Percentiles rank a stretch among this genome's conserved stretches.
These are phyloP conservation scores for Danaus chrysippus DNA, from an alignment of 2,888 invertebrate species.

Conservation along the genomic window DNA sequence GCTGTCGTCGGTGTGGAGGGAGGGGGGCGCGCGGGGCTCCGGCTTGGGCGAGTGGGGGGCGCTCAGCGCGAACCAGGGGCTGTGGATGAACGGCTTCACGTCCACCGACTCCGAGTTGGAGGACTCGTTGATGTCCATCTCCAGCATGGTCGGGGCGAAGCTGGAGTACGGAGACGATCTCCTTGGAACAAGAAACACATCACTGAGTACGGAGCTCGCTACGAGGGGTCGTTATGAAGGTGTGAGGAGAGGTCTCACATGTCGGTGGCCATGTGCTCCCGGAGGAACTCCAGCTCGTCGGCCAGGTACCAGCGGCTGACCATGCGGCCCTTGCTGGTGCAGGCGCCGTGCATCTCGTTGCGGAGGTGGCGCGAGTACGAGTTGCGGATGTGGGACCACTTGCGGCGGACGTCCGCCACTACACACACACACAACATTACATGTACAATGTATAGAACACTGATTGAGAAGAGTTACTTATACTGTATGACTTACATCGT, in stretches of 20 bases:
- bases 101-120: slow-evolving; percentile 34
- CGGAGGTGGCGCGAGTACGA: slow-evolving; percentile 73
- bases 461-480: background rate
- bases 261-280: slow-evolving; percentile 73
- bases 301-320: slow-evolving; percentile 72
- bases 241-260: slow-evolving; percentile 45
- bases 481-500: background rate
- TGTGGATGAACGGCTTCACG: slow-evolving; percentile 41
- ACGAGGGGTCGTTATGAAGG: no score
- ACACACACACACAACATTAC: slow-evolving; percentile 13
- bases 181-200: slow-evolving; percentile 31
- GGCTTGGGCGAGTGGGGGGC: slow-evolving; percentile 16
- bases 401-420: slow-evolving; percentile 70
- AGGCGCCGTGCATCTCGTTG: slow-evolving; percentile 69
- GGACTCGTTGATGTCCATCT: slow-evolving; percentile 36
- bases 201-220: no score
- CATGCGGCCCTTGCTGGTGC: slow-evolving; percentile 66
- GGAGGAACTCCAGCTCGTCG: slow-evolving; percentile 67
- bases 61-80: slow-evolving; percentile 40
- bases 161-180: slow-evolving; percentile 46
- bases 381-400: slow-evolving; percentile 74
- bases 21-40: slow-evolving; percentile 26
- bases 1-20: slow-evolving; percentile 41
- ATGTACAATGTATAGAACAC: background rate
- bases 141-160: slow-evolving; percentile 44